phyloP scores from a whole-genome alignment of 2,888 invertebrate species.

The Colostygia pectinataria region DNA sequence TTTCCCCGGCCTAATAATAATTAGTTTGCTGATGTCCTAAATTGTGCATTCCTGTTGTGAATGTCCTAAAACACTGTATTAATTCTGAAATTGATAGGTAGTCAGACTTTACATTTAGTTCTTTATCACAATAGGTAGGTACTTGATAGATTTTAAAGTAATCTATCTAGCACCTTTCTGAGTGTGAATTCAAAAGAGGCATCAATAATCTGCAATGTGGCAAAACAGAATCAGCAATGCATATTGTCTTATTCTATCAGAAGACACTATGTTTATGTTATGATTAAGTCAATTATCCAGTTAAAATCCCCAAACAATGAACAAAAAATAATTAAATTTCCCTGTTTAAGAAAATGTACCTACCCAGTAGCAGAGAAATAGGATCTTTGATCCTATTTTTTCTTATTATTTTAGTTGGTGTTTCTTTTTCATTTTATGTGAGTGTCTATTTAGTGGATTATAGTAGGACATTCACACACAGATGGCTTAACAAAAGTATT shows the following conservation, averaged over 20 bases:
- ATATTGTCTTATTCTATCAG: constrained; percentile 1
- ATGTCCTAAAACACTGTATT: constrained; percentile 19
- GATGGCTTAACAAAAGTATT: constrained; percentile 49
- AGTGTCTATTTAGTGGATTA: constrained; percentile 3
- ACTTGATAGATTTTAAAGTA: constrained; percentile 14
- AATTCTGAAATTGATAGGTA: constrained; percentile 5
- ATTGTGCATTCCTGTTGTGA: constrained; percentile 18
- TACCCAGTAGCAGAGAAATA: constrained; percentile 4
- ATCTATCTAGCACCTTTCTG: constrained; percentile 15
- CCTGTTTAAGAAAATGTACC: constrained; percentile 7
- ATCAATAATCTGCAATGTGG: constrained; percentile 19
- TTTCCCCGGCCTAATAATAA: too few species aligned
- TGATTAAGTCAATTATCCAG: not conserved
- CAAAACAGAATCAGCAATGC: constrained; percentile 13
- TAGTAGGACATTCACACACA: constrained; percentile 46
- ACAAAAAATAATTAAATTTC: constrained; percentile 11
- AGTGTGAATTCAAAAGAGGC: constrained; percentile 16
- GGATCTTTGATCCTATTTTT: constrained; percentile 26
- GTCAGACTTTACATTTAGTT: constrained; percentile 6
- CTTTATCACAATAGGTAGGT: constrained; percentile 11
- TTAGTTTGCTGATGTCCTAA: constrained; percentile 24
- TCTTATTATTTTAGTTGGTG: constrained; percentile 24
- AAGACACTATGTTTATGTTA: not conserved
- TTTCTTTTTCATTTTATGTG: constrained; percentile 7
- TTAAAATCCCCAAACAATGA: constrained; percentile 3